phyloP scores from a whole-genome alignment of 2,888 invertebrate genomes.

The Colostygia pectinataria region DNA sequence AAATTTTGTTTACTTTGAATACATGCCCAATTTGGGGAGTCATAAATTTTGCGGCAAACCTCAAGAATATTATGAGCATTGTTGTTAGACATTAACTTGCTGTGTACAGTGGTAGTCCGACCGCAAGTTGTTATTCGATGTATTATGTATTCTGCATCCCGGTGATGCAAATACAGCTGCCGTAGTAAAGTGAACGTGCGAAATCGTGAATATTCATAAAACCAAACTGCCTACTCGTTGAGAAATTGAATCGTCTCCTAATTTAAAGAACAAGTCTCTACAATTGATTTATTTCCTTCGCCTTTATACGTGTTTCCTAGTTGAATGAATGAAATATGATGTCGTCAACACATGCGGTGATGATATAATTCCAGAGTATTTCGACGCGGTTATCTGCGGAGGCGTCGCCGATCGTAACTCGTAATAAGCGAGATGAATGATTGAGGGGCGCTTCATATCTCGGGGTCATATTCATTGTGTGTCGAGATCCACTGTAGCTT shows the following conservation, averaged over 20 bases:
- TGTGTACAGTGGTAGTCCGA: conserved; percentile 43
- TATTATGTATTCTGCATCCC: conserved; percentile 46
- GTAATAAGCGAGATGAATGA: conserved; percentile 49
- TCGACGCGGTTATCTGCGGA: conserved; percentile 35
- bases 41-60: conserved; percentile 55
- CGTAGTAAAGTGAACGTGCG: conserved; percentile 42
- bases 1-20: conserved; percentile 35
- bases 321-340: conserved; percentile 21
- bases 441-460: conserved; percentile 42
- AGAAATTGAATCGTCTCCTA: conserved; percentile 26
- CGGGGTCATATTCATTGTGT: conserved; percentile 57
- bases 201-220: conserved; percentile 42
- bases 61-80: conserved; percentile 48
- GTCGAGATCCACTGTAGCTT: conserved; percentile 49
- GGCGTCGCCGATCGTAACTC: conserved; percentile 47
- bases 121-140: conserved; percentile 41
- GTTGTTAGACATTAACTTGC: conserved; percentile 49
- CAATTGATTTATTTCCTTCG: conserved; percentile 16
- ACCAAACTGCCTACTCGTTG: conserved; percentile 33
- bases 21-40: conserved; percentile 47
- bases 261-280: conserved; percentile 18
- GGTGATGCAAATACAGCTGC: conserved; percentile 44
- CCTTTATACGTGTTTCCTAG: conserved; percentile 7
- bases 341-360: conserved; percentile 21
- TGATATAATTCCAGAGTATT: conserved; percentile 21